These are phyloP conservation scores for Sturnira hondurensis DNA, from an alignment of 2,113 vertebrate genomes.

Conservation along the genomic window DNA sequence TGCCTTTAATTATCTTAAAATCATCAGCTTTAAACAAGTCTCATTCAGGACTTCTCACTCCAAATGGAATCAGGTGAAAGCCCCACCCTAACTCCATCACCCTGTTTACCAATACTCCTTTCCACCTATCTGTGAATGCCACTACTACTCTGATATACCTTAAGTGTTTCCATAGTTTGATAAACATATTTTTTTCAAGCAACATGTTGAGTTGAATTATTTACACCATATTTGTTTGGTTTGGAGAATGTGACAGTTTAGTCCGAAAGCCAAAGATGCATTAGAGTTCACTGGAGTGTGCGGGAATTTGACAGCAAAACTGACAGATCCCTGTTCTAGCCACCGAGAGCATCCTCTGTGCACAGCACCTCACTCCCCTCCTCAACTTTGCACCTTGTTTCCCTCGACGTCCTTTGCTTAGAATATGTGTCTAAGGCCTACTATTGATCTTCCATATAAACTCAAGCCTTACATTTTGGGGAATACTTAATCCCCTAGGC, in stretches of 20 bases:
- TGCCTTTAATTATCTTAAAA: neutral
- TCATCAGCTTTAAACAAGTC: neutral
- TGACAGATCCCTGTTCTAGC: neutral
- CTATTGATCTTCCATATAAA: neutral
- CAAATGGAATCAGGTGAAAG: neutral
- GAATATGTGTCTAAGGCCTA: neutral
- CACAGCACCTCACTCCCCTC: neutral
- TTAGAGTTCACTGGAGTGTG: neutral
- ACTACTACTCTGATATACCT: neutral
- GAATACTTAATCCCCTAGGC: neutral
- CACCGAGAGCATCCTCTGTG: neutral
- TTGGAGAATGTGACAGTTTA: neutral
- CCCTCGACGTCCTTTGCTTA: neutral
- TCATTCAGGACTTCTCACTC: neutral
- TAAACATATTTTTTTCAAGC: neutral
- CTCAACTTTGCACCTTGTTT: neutral
- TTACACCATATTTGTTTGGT: neutral
- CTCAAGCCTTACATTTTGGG: neutral
- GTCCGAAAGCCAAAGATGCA: neutral
- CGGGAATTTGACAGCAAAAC: neutral
- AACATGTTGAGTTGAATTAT: neutral
- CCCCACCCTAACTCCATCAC: accelerated
- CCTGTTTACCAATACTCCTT: neutral
- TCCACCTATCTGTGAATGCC: neutral
- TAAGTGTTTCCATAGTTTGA: neutral